Evolutionary conservation across 2,797 vertebrate genomes (phyloP).

Genomic region (Serranus cabrilla): DNA sequence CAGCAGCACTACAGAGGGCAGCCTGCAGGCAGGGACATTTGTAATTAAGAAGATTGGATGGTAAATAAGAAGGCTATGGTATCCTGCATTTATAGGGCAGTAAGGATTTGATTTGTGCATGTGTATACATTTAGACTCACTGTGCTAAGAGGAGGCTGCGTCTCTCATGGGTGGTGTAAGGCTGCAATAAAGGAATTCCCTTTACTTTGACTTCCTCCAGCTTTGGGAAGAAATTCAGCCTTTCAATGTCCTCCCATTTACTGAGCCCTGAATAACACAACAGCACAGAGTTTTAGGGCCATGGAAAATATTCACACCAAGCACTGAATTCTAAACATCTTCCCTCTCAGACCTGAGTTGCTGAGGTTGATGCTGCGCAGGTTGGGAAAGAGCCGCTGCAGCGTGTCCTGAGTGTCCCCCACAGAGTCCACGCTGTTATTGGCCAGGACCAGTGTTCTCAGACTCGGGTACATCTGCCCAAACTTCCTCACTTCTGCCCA

Average conservation of each 20-base stretch:
- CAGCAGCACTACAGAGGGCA: slow-evolving; percentile 92
- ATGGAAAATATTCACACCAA: background rate
- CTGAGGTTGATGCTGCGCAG: slow-evolving; percentile 95
- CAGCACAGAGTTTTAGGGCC: background rate
- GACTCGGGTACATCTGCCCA: slow-evolving; percentile 92
- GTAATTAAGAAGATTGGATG: background rate
- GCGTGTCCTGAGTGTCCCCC: slow-evolving; percentile 88
- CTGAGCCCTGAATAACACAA: slow-evolving; percentile 86
- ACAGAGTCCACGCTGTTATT: slow-evolving; percentile 93
- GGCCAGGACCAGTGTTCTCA: slow-evolving; percentile 93
- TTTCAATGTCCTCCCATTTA: slow-evolving; percentile 95
- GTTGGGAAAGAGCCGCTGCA: slow-evolving; percentile 92
- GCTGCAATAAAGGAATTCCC: slow-evolving; percentile 94
- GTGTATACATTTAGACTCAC: slow-evolving; percentile 67
- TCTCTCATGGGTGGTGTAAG: slow-evolving; percentile 92
- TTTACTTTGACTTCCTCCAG: slow-evolving; percentile 93
- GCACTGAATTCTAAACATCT: fast-evolving
- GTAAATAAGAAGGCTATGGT: background rate
- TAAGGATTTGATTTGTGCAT: background rate
- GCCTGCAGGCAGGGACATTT: slow-evolving; percentile 77
- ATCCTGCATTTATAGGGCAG: background rate
- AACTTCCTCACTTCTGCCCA: slow-evolving; percentile 96
- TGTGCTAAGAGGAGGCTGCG: slow-evolving; percentile 92
- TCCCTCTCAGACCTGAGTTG: slow-evolving; percentile 90
- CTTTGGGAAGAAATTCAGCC: slow-evolving; percentile 94